Evolutionary conservation across 1,140 invertebrate genomes (phyloP).

Genomic region (Megalopta genalis): DNA sequence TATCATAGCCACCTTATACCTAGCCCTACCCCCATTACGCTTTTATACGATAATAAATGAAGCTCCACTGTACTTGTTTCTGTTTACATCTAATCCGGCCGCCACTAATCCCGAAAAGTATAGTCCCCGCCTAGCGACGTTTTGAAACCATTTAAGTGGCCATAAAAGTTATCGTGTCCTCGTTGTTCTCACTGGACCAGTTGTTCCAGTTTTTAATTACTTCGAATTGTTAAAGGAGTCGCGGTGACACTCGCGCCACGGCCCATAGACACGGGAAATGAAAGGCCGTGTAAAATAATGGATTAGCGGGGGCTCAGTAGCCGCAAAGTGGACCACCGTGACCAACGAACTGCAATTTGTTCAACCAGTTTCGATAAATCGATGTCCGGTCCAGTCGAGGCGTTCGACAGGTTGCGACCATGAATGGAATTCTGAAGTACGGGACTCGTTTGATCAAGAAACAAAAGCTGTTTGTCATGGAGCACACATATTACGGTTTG

Average conservation of each 20-base stretch:
- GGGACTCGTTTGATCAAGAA: neutral
- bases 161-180: constrained; percentile 8
- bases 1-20: constrained; percentile 9
- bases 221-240: constrained; percentile 15
- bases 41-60: constrained; percentile 43
- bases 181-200: neutral
- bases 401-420: neutral
- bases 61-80: constrained; percentile 21
- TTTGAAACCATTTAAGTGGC: neutral
- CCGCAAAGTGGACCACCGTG: too few species aligned
- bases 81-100: neutral
- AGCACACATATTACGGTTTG: too few species aligned
- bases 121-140: neutral
- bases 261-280: neutral
- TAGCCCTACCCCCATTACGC: neutral
- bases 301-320: neutral
- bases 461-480: neutral
- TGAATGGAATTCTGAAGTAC: neutral
- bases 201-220: constrained; percentile 36
- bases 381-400: neutral
- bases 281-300: constrained; percentile 34
- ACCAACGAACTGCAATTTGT: neutral
- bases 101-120: neutral
- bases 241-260: too few species aligned
- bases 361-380: too few species aligned